Percentiles rank a stretch among this genome's conserved stretches.
These are phyloP conservation scores for Paratilapia polleni DNA, from an alignment of 2,113 vertebrate genomes.

Conservation along the genomic window DNA sequence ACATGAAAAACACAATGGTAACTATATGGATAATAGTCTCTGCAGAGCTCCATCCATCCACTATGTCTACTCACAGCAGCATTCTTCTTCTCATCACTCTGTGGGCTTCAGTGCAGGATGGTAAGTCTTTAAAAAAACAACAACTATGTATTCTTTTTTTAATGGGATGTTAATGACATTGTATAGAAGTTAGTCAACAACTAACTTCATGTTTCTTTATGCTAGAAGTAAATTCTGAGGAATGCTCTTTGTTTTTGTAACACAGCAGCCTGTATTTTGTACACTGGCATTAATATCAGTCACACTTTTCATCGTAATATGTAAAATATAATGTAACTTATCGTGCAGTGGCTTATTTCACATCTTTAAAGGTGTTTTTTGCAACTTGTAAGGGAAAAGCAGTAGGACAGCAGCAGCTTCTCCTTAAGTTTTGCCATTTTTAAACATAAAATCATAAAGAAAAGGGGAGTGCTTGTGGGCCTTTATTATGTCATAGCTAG, in stretches of 20 bases:
- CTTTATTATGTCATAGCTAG: not conserved
- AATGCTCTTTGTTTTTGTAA: not conserved
- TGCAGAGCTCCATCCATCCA: slow-evolving; percentile 18
- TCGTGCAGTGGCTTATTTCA: not conserved
- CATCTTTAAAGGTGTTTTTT: not conserved
- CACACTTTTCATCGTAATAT: not conserved
- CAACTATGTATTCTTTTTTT: not conserved
- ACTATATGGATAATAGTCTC: slow-evolving; percentile 4
- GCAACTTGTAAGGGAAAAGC: not conserved
- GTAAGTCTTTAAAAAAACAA: slow-evolving; percentile 49
- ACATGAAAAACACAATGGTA: slow-evolving; percentile 4
- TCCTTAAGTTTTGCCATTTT: not conserved
- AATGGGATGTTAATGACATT: not conserved
- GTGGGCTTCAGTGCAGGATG: slow-evolving; percentile 67
- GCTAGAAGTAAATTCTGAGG: not conserved
- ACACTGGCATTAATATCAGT: not conserved
- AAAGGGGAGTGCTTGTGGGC: not conserved
- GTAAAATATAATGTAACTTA: not conserved
- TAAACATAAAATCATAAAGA: not conserved
- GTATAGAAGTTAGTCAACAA: no score
- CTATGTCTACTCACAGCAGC: slow-evolving; percentile 57
- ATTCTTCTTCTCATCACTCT: slow-evolving; percentile 67
- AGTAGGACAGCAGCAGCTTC: not conserved
- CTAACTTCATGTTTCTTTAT: not conserved
- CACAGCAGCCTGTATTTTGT: not conserved